Base-by-base conservation (phyloP, 2,797 vertebrate genomes). In the Miichthys miiuy region DNA sequence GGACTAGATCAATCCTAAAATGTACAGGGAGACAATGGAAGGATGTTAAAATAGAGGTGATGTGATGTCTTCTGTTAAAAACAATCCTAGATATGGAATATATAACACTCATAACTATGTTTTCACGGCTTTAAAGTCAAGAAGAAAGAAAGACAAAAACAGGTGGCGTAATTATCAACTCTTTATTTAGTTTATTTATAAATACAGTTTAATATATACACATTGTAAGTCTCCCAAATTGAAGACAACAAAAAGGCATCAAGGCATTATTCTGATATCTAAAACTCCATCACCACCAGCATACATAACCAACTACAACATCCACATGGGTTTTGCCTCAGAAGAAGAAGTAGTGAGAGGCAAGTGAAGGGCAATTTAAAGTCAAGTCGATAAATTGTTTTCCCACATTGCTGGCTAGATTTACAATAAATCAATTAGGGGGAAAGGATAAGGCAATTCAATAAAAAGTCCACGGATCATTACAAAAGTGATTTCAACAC, bases 181-280 rank as follows among this genome's bases (percentile, higher is more conserved):
- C 12, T 95, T 95, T 93, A 94, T 95, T 94, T 86, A 87, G 91
- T 94, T 94, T 87, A 82, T 84, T 94, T 95, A 95, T 95, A 95
- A 96, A 96, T 96, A 95, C 92, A 90, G 71, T 90, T 92, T 89
- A 91, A 85, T 93, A 91, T 93, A 50, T 89, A 95, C 93, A 95
- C 93, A 95, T 89, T 92, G 84, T 93, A 92, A 91, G 88, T 91
- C 94, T 94, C 88, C 94, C 82, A 81, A 88, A 82, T 80, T 85
- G 93, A 93, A 95, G 94, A 94, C 92, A 94, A 95, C 93, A 92
- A 83, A 95, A 95, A 96, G 95, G 95, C 95, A 96, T 94, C 91
- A 90, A 95, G 95, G 95, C 92, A 94, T 96, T 94, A 84, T 92
- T 94, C 84, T 91, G 88, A 95, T 94, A 94, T 94, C 87, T 88